Evolutionary conservation across 2,113 vertebrate species (phyloP).

Genomic region (Podocnemis expansa): DNA sequence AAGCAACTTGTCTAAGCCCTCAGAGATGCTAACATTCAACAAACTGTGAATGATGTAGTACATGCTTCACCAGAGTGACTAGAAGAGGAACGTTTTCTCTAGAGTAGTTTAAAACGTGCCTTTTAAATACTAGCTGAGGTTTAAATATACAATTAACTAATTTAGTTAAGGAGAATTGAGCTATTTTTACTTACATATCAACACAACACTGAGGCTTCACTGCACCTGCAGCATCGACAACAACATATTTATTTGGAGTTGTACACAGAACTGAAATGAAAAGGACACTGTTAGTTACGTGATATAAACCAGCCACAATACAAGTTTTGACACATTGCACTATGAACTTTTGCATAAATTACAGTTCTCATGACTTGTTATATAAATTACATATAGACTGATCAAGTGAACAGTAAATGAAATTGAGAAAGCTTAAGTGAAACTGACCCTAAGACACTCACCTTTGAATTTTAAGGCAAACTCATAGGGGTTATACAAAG

Average conservation of each 20-base stretch:
- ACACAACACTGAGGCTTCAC: constrained; percentile 98
- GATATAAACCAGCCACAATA: neutral
- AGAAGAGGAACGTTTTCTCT: neutral
- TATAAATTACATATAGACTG: constrained; percentile 15
- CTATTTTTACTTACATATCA: constrained; percentile 93
- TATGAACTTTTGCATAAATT: neutral
- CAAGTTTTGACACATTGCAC: neutral
- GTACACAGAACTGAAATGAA: constrained; percentile 93
- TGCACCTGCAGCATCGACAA: constrained; percentile 94
- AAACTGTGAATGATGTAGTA: neutral
- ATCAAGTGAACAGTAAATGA: constrained; percentile 51
- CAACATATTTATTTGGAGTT: constrained; percentile 96
- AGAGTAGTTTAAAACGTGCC: neutral
- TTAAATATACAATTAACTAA: neutral
- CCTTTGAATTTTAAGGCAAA: constrained; percentile 99
- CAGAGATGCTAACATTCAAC: neutral
- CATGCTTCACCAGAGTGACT: neutral
- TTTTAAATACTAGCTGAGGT: neutral
- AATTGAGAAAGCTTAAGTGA: no score
- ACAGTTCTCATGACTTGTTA: neutral
- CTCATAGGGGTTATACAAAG: constrained; percentile 99
- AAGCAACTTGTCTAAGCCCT: neutral
- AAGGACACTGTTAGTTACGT: constrained; percentile 59
- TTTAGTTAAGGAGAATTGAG: neutral
- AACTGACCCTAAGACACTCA: constrained; percentile 81